Evolutionary conservation across 2,797 vertebrate genomes (phyloP).

Genomic region (Loris lydekkerianus): DNA sequence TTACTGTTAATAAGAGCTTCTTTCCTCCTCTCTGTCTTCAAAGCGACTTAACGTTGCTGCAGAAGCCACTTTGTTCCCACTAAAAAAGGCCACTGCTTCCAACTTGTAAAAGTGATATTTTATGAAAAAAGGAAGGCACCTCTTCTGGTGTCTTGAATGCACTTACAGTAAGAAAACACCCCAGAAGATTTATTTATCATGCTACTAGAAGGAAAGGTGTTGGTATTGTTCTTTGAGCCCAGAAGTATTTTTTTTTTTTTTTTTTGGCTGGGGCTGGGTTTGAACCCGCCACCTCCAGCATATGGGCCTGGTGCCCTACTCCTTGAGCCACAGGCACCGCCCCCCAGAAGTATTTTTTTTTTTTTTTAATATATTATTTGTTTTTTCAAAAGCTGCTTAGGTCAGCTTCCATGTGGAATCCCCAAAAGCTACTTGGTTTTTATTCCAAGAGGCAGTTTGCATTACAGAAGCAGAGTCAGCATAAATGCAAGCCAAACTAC

Average conservation of each 20-base stretch:
- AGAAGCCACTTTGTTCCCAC: fast-evolving
- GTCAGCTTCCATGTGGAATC: background rate
- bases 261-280: too few species aligned
- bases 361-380: background rate
- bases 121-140: fast-evolving
- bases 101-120: fast-evolving
- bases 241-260: too few species aligned
- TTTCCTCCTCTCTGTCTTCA: background rate
- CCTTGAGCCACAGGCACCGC: too few species aligned
- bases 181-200: background rate
- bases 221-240: background rate
- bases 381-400: background rate
- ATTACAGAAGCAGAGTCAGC: background rate
- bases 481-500: background rate
- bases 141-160: too few species aligned
- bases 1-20: fast-evolving
- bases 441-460: background rate
- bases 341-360: background rate
- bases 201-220: background rate
- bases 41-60: too few species aligned
- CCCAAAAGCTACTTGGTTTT: background rate
- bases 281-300: too few species aligned
- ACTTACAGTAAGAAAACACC: too few species aligned
- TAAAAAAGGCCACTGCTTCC: fast-evolving
- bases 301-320: too few species aligned